phyloP scores from a whole-genome alignment of 1,140 invertebrate species.

The Uloborus diversus region DNA sequence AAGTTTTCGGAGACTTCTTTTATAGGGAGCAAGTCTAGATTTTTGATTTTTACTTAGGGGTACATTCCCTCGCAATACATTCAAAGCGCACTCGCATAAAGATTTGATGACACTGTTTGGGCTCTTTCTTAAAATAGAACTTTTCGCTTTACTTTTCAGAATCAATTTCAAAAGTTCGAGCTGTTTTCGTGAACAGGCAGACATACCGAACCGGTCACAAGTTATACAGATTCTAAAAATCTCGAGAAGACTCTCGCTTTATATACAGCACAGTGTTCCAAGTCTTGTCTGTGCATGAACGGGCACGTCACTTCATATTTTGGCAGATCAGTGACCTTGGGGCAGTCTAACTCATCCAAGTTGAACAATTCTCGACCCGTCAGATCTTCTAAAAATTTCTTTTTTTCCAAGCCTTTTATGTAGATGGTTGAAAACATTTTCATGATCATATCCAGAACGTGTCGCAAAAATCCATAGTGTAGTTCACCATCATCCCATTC shows the following conservation, averaged over 20 bases:
- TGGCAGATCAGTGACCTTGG: background rate
- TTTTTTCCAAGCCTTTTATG: background rate
- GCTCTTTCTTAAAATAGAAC: background rate
- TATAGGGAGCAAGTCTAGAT: background rate
- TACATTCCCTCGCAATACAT: background rate
- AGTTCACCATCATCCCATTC: background rate
- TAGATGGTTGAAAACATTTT: background rate
- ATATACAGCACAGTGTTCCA: background rate
- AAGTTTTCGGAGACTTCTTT: background rate
- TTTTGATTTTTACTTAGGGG: background rate
- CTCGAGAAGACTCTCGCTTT: background rate
- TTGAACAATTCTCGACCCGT: background rate
- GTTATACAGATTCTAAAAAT: background rate
- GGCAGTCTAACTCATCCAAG: background rate
- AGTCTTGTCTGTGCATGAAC: background rate
- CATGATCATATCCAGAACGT: background rate
- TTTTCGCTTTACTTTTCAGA: background rate
- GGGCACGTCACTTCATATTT: background rate
- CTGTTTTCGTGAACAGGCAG: background rate
- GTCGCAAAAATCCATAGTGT: background rate
- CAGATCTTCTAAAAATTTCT: background rate
- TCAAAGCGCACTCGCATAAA: background rate
- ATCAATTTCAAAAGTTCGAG: background rate
- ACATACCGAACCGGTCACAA: background rate
- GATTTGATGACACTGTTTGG: conserved; percentile 1